Base-by-base conservation (phyloP, 2,888 invertebrate species). In the Zhuqinia jingwanae region DNA sequence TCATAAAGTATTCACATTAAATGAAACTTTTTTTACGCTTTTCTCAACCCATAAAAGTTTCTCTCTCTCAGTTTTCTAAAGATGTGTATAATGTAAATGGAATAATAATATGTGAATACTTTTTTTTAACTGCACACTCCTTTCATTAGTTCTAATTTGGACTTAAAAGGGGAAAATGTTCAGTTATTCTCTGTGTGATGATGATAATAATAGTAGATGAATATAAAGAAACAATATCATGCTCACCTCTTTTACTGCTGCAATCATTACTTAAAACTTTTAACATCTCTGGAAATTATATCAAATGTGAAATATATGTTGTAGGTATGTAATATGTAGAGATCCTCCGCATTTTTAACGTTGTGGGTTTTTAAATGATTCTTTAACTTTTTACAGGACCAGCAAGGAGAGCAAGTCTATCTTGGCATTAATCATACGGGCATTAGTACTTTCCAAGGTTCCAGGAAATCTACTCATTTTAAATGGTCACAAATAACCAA, bases 401-500 rank as follows among this genome's bases (percentile, higher is more conserved):
- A 97, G 92, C 95, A 97, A 92, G 97, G 98, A 58, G 96, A 96
- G 91, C 97, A 97, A 92, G 94, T 98, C 84, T 99, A 98, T 92
- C 94, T 99, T 90, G 99, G 99, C 79, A 97, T 99, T 91, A 99
- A 98, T 93, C 97, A 98, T 93, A 95, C 96, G 91, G 99, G 99
- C 53, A 97, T 99, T 90, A 95, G 98, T 91, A 98, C 98, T 76
- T 98, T 98, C 93, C 97, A 98, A 93, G 97, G 97, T 65, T 97
- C 96, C 91, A 95, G 96, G 91, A 96, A 98, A 92, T 97, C 97
- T 2, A 96, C 98, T 92, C 97, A 98, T 92, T 98, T 98, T 93
- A 96, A 97, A 92, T 99, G 99, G 99, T 95, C 95, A 88, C 98
- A 98, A 92, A 96, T 99, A 76, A 96, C 97, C 92, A 98, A 98